Evolutionary conservation across 2,888 invertebrate species (phyloP), one percentile per base, ranked within the genome.

Genomic region (Rugalucina vietnamica): DNA sequence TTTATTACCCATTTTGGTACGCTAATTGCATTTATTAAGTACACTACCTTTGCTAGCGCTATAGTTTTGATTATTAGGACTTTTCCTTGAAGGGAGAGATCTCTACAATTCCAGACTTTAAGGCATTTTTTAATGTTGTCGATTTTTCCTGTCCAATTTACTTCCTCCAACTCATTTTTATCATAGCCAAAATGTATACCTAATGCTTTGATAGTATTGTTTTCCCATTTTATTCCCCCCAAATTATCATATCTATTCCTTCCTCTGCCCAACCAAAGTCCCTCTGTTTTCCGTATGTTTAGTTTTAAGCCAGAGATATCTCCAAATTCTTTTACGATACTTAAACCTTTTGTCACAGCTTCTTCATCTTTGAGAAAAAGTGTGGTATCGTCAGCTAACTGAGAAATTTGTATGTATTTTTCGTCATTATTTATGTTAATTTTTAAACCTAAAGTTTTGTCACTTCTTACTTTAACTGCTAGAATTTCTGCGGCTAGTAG

Each of bases 351-450:
- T 18, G 24, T 3, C 10, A 76, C 57, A 29, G 50, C 76, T 3
- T 43, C 1, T 27, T 60, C 36, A 12, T 50, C 32, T 65, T 65
- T 57, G 18, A 37, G 3, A 39, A 76, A 76, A 10, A 76, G 1
- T 43, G 71, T 71, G 29, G 78, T 71, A 39, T 78, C 71, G 39
- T 78, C 78, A n/a, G 78, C 78, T 29, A 60, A 29, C 18, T 60
- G 60, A 1, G 60, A 29, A 29, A 60, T 24, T 27, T 60, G 60
- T 60, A 60, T 29, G 18, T 12, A 60, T 60, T 60, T 60, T 2
- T 27, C 21, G 29, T 60, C 4, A 1, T 29, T 32, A 29, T 4
- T 3, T 3, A 29, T 4, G 27, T 18, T 4, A 24, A 71, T 65
- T 36, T 78, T 32, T 2, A 49, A n/a, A 5, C 60, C 21, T 27